These are phyloP conservation scores for Bombus breviceps DNA, from an alignment of 1,140 invertebrate genomes.

Conservation along the genomic window DNA sequence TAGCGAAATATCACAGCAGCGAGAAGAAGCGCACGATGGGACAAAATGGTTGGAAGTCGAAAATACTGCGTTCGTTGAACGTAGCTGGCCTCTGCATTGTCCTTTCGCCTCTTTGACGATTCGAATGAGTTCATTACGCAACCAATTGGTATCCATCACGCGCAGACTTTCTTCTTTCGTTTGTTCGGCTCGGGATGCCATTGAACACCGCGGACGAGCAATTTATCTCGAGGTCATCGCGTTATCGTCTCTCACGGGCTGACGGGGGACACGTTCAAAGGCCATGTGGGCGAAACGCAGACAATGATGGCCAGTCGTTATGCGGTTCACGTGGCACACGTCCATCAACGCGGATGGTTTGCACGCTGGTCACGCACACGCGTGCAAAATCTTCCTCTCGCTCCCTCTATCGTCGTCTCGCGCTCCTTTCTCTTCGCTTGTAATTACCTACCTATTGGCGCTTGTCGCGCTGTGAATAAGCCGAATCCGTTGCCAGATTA, in stretches of 20 bases:
- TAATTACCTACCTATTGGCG: constrained; percentile 25
- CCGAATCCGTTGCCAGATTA: neutral
- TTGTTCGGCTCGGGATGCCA: constrained; percentile 23
- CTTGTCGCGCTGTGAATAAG: neutral
- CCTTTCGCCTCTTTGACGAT: constrained; percentile 26
- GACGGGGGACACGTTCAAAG: constrained; percentile 42
- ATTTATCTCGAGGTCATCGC: constrained; percentile 68
- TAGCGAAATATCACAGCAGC: no score
- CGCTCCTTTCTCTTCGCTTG: neutral
- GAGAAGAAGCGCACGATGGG: no score
- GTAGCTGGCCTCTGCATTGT: neutral
- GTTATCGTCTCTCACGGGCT: constrained; percentile 51
- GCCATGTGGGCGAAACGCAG: constrained; percentile 62
- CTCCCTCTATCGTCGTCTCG: no score
- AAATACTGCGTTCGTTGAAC: constrained; percentile 5
- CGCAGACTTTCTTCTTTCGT: constrained; percentile 46
- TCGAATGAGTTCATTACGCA: constrained; percentile 31
- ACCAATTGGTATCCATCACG: constrained; percentile 31
- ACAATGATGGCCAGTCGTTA: constrained; percentile 66
- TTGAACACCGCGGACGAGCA: constrained; percentile 48
- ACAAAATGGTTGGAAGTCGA: no score
- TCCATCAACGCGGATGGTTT: constrained; percentile 61
- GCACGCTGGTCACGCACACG: constrained; percentile 61
- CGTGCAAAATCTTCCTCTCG: constrained; percentile 54
- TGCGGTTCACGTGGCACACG: constrained; percentile 69